Evolutionary conservation across 2,113 vertebrate species (phyloP).

Genomic region (Synchiropus splendidus): DNA sequence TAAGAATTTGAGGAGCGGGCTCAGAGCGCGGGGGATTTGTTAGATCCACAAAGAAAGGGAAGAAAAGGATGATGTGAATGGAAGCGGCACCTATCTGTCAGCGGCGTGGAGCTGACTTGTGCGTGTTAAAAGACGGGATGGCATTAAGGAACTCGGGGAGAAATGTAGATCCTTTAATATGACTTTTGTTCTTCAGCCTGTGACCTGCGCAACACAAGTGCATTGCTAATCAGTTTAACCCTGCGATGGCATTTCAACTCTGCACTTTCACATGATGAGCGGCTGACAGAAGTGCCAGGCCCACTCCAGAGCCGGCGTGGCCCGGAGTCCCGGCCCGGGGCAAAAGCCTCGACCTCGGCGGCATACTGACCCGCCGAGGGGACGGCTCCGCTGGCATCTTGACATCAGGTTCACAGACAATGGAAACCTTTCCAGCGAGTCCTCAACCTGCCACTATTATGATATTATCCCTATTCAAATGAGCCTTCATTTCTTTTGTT

Average conservation of each 20-base stretch:
- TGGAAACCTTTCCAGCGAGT: constrained; percentile 53
- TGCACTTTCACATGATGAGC: constrained; percentile 61
- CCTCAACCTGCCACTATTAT: constrained; percentile 59
- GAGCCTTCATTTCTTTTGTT: constrained; percentile 59
- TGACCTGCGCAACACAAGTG: constrained; percentile 65
- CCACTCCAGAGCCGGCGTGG: constrained; percentile 54
- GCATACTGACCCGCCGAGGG: constrained; percentile 62
- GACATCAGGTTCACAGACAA: constrained; percentile 61
- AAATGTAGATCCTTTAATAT: constrained; percentile 66
- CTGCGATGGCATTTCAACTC: constrained; percentile 49
- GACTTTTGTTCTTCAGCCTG: constrained; percentile 66
- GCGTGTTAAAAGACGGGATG: constrained; percentile 37
- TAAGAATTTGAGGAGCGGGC: constrained; percentile 53
- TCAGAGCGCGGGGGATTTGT: constrained; percentile 55
- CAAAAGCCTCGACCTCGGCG: constrained; percentile 67
- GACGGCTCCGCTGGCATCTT: constrained; percentile 62
- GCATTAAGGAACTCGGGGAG: constrained; percentile 50
- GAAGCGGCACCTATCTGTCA: constrained; percentile 56
- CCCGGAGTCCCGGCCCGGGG: constrained; percentile 53
- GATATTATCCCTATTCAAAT: constrained; percentile 69
- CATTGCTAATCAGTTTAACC: constrained; percentile 73
- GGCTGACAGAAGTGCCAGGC: constrained; percentile 64
- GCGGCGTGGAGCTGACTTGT: constrained; percentile 53
- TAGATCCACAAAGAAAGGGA: constrained; percentile 54
- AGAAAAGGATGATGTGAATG: constrained; percentile 46